Percentiles rank a stretch among this genome's conserved stretches.
Evolutionary conservation across 1,140 invertebrate species (phyloP).

Genomic region (Trypoxylus dichotomus): DNA sequence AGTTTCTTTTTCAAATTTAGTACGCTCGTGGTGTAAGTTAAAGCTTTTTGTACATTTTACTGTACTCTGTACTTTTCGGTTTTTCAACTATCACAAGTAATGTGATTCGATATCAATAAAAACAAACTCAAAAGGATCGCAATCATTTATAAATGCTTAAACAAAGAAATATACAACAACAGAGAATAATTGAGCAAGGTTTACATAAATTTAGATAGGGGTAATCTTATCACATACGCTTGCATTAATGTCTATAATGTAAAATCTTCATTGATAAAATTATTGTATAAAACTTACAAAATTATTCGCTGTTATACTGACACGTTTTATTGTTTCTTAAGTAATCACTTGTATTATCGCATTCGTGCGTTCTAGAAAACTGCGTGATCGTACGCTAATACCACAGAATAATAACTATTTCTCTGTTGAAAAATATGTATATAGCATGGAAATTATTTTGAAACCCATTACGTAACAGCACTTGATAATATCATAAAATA

Average conservation of each 20-base stretch:
- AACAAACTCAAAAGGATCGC: too few species aligned
- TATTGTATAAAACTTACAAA: neutral
- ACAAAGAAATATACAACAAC: neutral
- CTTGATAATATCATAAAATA: constrained; percentile 14
- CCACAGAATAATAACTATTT: neutral
- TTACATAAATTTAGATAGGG: neutral
- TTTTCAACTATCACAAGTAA: neutral
- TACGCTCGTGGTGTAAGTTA: neutral
- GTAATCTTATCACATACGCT: constrained; percentile 13
- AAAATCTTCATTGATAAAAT: neutral
- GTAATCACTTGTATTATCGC: neutral
- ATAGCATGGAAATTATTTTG: neutral
- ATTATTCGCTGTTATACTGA: constrained; percentile 11
- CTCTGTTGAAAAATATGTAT: neutral
- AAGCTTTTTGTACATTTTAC: neutral
- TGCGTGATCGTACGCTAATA: neutral
- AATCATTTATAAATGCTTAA: too few species aligned
- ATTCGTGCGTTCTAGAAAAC: neutral
- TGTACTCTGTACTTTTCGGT: neutral
- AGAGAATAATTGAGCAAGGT: constrained; percentile 6
- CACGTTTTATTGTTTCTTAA: neutral
- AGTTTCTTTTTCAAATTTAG: neutral
- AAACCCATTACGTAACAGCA: neutral
- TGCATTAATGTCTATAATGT: neutral
- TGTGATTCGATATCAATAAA: neutral